Evolutionary conservation across 2,797 vertebrate genomes (phyloP).

Genomic region (Spea hammondii): DNA sequence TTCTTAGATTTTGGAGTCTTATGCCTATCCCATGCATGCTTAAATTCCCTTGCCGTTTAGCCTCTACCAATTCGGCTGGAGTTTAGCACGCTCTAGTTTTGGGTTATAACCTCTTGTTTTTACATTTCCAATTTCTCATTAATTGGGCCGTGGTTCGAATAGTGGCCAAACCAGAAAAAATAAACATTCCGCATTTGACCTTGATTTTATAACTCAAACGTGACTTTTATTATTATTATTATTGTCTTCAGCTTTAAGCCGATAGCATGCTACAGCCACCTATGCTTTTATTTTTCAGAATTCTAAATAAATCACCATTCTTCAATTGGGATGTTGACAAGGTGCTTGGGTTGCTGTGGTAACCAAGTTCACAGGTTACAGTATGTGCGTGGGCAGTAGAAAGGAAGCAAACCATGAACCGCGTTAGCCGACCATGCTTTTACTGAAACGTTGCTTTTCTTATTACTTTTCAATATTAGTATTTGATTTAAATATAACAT

Average conservation of each 20-base stretch:
- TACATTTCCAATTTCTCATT: too few species aligned
- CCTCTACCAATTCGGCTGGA: too few species aligned
- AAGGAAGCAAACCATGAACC: background rate
- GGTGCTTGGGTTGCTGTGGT: background rate
- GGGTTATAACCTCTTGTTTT: too few species aligned
- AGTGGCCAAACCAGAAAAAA: background rate
- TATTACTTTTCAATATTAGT: background rate
- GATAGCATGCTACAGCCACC: background rate
- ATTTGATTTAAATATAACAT: too few species aligned
- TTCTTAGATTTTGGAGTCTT: too few species aligned
- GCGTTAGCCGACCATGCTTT: background rate
- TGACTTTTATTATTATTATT: background rate
- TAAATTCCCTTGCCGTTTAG: too few species aligned
- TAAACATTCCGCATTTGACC: background rate
- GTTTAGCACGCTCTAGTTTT: too few species aligned
- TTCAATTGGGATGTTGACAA: background rate
- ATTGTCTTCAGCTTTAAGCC: background rate
- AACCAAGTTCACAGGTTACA: background rate
- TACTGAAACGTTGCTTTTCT: background rate
- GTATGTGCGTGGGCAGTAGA: background rate
- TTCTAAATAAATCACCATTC: slow-evolving; percentile 7
- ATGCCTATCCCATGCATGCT: too few species aligned
- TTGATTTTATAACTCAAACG: background rate
- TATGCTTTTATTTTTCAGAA: background rate
- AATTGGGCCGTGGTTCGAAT: too few species aligned